These are phyloP conservation scores for Athalia cordata DNA, from an alignment of 2,888 invertebrate genomes.

Conservation along the genomic window DNA sequence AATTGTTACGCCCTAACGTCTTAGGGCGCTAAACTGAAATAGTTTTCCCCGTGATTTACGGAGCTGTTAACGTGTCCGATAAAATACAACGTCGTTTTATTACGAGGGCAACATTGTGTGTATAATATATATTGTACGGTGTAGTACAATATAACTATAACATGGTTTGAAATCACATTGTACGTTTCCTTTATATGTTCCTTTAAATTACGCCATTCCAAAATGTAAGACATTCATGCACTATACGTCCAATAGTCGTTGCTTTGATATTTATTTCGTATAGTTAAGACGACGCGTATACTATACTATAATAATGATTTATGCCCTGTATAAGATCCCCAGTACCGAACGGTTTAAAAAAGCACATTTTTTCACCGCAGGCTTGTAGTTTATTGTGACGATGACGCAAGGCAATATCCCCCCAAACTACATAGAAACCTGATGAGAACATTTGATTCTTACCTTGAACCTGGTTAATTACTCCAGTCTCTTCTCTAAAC, in stretches of 20 bases:
- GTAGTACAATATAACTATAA: background rate
- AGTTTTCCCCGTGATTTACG: constrained; percentile 65
- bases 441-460: constrained; percentile 18
- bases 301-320: too few relatives aligned
- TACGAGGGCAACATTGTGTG: constrained; percentile 50
- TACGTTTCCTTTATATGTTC: constrained; percentile 28
- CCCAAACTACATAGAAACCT: too few relatives aligned
- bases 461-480: constrained; percentile 32
- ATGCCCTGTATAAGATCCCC: too few relatives aligned
- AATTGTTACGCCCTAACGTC: constrained; percentile 60
- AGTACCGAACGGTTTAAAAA: too few relatives aligned
- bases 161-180: background rate
- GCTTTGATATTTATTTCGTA: background rate
- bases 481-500: constrained; percentile 3
- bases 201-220: constrained; percentile 21
- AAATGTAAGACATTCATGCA: background rate
- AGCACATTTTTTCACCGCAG: too few relatives aligned
- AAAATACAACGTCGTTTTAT: constrained; percentile 68
- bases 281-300: too few relatives aligned
- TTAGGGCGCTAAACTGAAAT: constrained; percentile 59
- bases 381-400: too few relatives aligned
- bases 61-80: constrained; percentile 69
- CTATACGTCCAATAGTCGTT: background rate
- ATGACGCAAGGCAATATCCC: too few relatives aligned
- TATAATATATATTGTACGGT: too few relatives aligned